A percentile compares a stretch with the other conserved stretches of the same genome.
These are phyloP conservation scores for Hybognathus amarus DNA, from an alignment of 2,797 vertebrate genomes.

Conservation along the genomic window DNA sequence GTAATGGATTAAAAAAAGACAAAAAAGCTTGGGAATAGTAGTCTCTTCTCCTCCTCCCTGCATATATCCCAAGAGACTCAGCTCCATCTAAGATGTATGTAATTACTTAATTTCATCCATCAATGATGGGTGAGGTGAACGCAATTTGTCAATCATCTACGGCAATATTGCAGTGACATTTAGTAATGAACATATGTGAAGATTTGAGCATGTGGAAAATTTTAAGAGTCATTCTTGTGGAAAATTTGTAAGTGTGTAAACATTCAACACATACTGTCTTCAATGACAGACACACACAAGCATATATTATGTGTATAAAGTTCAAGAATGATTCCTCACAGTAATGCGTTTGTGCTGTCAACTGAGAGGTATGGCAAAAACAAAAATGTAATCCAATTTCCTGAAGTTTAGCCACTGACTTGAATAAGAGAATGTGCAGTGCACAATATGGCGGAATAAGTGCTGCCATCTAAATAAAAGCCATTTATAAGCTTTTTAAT, in stretches of 20 bases:
- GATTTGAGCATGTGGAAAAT: not conserved
- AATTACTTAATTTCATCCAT: conserved; percentile 79
- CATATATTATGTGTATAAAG: not conserved
- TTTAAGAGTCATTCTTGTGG: not conserved
- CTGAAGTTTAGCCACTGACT: not conserved
- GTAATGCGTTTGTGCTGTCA: not conserved
- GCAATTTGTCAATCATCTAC: conserved; percentile 63
- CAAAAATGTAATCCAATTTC: not conserved
- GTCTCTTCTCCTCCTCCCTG: conserved; percentile 54
- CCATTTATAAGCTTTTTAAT: not conserved
- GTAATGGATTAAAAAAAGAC: conserved; percentile 77
- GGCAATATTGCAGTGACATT: conserved; percentile 15
- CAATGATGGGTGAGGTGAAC: conserved; percentile 64
- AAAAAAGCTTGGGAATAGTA: conserved; percentile 53
- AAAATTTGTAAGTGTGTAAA: conserved; percentile 2
- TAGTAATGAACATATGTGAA: conserved; percentile 24
- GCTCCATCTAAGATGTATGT: conserved; percentile 75
- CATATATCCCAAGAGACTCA: conserved; percentile 70
- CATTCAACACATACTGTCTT: not conserved
- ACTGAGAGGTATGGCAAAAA: not conserved
- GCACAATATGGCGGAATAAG: not conserved
- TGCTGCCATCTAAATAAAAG: too few species aligned
- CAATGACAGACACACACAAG: not conserved
- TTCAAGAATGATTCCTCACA: conserved; percentile 16
- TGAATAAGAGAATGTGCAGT: not conserved